Percentiles rank a stretch among this genome's conserved stretches.
Conservation (phyloP, 2,113 vertebrate genomes). For the Motacilla alba region DNA sequence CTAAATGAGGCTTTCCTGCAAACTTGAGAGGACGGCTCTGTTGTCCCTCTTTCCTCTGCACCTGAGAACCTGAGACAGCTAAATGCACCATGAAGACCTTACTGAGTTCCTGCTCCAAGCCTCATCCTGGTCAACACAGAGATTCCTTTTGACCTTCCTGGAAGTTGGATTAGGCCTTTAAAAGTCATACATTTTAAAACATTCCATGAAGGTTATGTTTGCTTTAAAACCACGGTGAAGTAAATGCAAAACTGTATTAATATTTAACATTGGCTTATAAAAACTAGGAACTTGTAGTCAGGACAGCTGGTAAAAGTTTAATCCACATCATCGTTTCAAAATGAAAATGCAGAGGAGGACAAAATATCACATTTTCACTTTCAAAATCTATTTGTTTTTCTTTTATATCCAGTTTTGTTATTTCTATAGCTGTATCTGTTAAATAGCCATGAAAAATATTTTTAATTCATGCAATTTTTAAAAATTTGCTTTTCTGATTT, state of each 20-base stretch:
- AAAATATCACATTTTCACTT: background rate
- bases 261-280: constrained; percentile 36
- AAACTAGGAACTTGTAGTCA: constrained; percentile 6
- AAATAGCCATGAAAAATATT: background rate
- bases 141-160: constrained; percentile 26
- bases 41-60: background rate
- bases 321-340: constrained; percentile 16
- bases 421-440: background rate
- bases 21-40: background rate
- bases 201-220: constrained; percentile 38
- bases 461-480: background rate
- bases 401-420: background rate
- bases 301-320: constrained; percentile 37
- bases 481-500: background rate
- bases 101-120: background rate
- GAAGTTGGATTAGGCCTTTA: constrained; percentile 2
- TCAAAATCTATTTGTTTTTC: background rate
- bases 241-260: constrained; percentile 48
- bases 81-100: background rate
- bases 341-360: background rate
- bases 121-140: background rate
- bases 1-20: background rate
- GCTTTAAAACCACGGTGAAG: constrained; percentile 23
- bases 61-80: background rate
- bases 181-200: constrained; percentile 26